Conservation (phyloP, 2,113 vertebrate species). For the Daboia siamensis region DNA sequence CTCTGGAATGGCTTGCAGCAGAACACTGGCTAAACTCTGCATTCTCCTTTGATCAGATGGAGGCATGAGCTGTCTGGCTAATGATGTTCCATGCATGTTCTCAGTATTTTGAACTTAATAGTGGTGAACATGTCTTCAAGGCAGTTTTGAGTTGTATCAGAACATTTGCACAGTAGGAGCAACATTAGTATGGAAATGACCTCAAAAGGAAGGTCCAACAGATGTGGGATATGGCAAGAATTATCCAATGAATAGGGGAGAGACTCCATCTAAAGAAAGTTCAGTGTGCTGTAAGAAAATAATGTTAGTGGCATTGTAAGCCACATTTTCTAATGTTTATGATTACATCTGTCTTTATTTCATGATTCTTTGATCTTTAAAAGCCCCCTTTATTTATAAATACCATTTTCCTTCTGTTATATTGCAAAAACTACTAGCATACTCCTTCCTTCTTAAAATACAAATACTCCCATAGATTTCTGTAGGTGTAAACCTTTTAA, state of each 20-base stretch:
- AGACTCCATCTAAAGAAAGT: not conserved
- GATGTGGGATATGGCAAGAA: not conserved
- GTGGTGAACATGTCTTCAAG: not conserved
- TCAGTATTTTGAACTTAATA: not conserved
- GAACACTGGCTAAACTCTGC: not conserved
- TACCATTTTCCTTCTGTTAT: not conserved
- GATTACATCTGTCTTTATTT: not conserved
- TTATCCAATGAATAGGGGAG: no score
- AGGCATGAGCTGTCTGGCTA: not conserved
- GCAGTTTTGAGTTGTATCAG: not conserved
- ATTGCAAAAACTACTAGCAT: not conserved
- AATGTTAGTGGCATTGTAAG: not conserved
- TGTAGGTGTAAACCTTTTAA: not conserved
- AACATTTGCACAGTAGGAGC: not conserved
- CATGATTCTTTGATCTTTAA: not conserved
- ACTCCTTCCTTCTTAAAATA: not conserved
- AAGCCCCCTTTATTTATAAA: not conserved
- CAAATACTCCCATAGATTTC: not conserved
- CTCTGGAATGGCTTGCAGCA: not conserved
- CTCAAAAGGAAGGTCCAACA: not conserved
- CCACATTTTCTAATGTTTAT: not conserved
- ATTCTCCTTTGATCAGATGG: not conserved
- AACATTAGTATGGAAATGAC: not conserved
- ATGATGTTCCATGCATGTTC: not conserved
- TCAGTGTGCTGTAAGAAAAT: not conserved